A percentile compares a stretch with the other conserved stretches of the same genome.
Evolutionary conservation across 2,888 invertebrate genomes (phyloP).

Genomic region (Andrena bucephala): DNA sequence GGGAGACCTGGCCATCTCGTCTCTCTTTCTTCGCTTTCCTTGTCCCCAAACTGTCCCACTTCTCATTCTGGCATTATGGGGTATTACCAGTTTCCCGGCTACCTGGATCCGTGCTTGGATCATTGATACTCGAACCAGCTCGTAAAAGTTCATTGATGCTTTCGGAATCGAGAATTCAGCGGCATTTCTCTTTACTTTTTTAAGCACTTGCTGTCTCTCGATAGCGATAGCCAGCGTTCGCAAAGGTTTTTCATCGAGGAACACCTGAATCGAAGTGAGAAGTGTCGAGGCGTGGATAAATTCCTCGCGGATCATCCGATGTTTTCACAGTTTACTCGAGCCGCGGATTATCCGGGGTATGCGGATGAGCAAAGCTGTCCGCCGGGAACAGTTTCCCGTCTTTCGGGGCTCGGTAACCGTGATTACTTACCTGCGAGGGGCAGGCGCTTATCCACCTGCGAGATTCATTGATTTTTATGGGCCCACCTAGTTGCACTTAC

Average conservation of each 20-base stretch:
- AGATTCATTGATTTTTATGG: constrained; percentile 78
- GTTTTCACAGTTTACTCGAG: constrained; percentile 71
- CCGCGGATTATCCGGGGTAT: constrained; percentile 68
- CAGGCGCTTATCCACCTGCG: constrained; percentile 78
- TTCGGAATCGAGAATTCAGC: constrained; percentile 9
- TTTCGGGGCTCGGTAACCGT: constrained; percentile 50
- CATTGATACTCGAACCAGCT: constrained; percentile 55
- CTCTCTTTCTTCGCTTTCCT: constrained; percentile 49
- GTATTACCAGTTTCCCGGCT: constrained; percentile 63
- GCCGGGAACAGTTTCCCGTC: constrained; percentile 25
- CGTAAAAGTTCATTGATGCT: constrained; percentile 26
- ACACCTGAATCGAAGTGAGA: constrained; percentile 1
- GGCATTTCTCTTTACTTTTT: background rate
- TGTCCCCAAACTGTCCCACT: constrained; percentile 63
- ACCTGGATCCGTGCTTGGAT: constrained; percentile 53
- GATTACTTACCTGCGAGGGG: constrained; percentile 68
- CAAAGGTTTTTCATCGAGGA: background rate
- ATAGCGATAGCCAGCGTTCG: background rate
- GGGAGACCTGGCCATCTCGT: constrained; percentile 51
- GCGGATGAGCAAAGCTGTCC: constrained; percentile 41
- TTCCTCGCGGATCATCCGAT: constrained; percentile 72
- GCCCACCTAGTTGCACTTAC: constrained; percentile 67
- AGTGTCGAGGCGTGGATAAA: constrained; percentile 76
- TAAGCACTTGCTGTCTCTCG: no score
- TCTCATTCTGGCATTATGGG: constrained; percentile 57